phyloP scores from a whole-genome alignment of 2,888 invertebrate genomes.

The Hypomecis atomaria region DNA sequence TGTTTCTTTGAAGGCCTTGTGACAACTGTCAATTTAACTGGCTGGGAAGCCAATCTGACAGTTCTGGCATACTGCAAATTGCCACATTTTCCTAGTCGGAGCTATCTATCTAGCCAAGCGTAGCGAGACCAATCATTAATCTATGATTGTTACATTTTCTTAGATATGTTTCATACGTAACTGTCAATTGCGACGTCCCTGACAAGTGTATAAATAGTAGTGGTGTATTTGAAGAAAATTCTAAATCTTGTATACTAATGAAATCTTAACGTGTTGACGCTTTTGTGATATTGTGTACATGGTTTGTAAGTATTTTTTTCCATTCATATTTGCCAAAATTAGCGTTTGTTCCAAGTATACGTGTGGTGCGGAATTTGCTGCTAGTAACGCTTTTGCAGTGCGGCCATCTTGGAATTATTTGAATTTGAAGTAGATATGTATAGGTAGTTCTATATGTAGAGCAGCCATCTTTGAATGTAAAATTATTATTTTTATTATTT shows the following conservation, averaged over 20 bases:
- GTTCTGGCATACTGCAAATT: no score
- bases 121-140: no score
- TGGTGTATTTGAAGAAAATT: neutral
- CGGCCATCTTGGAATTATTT: slow-evolving; percentile 33
- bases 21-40: no score
- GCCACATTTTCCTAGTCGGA: no score
- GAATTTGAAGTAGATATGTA: no score
- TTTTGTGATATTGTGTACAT: slow-evolving; percentile 9
- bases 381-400: neutral
- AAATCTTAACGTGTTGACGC: slow-evolving; percentile 8
- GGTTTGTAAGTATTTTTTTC: slow-evolving; percentile 17
- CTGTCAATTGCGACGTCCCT: slow-evolving; percentile 50
- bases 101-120: no score
- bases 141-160: slow-evolving; percentile 15
- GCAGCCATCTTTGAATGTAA: no score
- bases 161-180: slow-evolving; percentile 44
- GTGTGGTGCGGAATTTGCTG: neutral
- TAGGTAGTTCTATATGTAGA: no score
- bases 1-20: no score
- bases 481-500: no score
- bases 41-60: no score
- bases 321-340: slow-evolving; percentile 10
- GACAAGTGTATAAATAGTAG: slow-evolving; percentile 13
- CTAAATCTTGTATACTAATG: slow-evolving; percentile 8
- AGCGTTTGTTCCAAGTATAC: slow-evolving; percentile 1